Conservation (phyloP, 2,888 invertebrate genomes). For the Ichneumon xanthorius region DNA sequence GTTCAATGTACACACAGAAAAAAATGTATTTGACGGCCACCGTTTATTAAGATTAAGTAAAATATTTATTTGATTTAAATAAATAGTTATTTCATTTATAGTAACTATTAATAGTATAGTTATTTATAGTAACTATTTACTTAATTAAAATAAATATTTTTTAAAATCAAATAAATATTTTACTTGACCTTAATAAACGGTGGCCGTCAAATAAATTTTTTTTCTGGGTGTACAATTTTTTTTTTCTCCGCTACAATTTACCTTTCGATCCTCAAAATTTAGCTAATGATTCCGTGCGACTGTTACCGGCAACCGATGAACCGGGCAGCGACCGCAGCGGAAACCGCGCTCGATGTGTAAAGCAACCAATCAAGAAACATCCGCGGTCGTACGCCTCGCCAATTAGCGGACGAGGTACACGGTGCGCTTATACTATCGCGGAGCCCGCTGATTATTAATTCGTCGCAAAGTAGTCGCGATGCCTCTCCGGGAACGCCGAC, state of each 20-base stretch:
- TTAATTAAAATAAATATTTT: too few species aligned
- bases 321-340: constrained; percentile 17
- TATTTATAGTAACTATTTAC: too few species aligned
- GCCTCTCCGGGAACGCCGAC: constrained; percentile 47
- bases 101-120: too few species aligned
- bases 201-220: too few species aligned
- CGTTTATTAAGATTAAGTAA: too few species aligned
- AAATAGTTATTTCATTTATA: too few species aligned
- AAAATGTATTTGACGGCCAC: too few species aligned
- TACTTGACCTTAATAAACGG: too few species aligned
- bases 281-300: not conserved
- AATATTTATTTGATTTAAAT: too few species aligned
- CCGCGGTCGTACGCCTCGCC: constrained; percentile 41
- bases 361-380: constrained; percentile 21
- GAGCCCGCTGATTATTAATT: constrained; percentile 59
- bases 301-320: not conserved
- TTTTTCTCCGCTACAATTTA: not conserved
- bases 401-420: constrained; percentile 43
- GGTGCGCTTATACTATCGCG: not conserved
- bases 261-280: not conserved
- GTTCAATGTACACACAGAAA: not conserved
- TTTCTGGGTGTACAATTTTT: not conserved
- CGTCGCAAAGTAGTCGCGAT: constrained; percentile 51
- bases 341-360: constrained; percentile 4
- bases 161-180: too few species aligned